phyloP scores from a whole-genome alignment of 2,113 vertebrate species.

The Osmerus eperlanus region DNA sequence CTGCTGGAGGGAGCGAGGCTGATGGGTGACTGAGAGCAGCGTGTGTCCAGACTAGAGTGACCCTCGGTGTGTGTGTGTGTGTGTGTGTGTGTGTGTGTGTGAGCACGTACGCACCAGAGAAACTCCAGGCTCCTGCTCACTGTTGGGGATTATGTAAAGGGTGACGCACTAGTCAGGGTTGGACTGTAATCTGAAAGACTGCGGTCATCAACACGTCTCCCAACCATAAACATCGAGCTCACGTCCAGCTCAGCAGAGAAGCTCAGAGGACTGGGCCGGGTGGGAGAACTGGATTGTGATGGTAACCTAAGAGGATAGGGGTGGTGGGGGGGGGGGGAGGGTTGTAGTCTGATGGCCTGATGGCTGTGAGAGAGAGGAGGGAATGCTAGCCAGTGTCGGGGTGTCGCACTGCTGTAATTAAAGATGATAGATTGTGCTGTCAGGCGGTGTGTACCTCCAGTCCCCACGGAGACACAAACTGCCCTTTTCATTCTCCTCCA shows the following conservation, averaged over 20 bases:
- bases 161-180: conserved; percentile 3
- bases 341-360: conserved; percentile 51
- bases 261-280: not conserved
- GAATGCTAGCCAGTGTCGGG: conserved; percentile 47
- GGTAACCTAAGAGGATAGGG: too few relatives aligned
- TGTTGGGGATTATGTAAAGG: conserved; percentile 14
- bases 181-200: conserved; percentile 24
- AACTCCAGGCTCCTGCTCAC: not conserved
- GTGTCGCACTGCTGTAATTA: conserved; percentile 68
- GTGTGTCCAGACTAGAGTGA: not conserved
- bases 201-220: not conserved
- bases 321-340: not conserved
- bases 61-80: not conserved
- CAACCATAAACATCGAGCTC: not conserved
- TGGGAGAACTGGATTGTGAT: not conserved
- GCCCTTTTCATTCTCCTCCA: conserved; percentile 34
- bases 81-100: too few relatives aligned
- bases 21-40: not conserved
- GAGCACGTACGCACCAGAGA: not conserved
- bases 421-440: conserved; percentile 75
- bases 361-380: conserved; percentile 45
- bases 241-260: not conserved
- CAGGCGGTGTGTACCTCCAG: conserved; percentile 53
- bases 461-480: conserved; percentile 46
- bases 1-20: too few relatives aligned